phyloP scores from a whole-genome alignment of 2,888 invertebrate species.

The Caenorhabditis wallacei region DNA sequence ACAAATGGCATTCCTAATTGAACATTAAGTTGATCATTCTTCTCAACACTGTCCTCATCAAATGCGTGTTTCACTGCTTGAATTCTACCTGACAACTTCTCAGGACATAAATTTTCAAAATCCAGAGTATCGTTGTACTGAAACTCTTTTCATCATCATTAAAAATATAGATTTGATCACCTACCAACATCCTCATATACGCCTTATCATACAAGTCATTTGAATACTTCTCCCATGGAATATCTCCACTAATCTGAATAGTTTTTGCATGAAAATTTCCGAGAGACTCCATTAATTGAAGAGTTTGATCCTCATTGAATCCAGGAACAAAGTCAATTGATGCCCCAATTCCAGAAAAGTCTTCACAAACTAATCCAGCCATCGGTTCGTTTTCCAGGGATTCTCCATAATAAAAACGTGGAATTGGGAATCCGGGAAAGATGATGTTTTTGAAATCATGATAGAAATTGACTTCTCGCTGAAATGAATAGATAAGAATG shows the following conservation, averaged over 20 bases:
- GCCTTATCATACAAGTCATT: conserved; percentile 47
- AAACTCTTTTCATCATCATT: conserved; percentile 1
- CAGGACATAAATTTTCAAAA: conserved; percentile 46
- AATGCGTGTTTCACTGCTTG: conserved; percentile 41
- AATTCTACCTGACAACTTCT: conserved; percentile 44
- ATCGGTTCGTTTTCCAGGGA: conserved; percentile 39
- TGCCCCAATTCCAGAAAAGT: conserved; percentile 32
- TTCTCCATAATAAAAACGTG: conserved; percentile 50
- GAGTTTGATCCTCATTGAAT: conserved; percentile 36
- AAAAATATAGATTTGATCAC: too few species aligned
- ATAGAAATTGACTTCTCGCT: conserved; percentile 51
- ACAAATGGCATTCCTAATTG: conserved; percentile 47
- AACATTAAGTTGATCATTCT: conserved; percentile 19
- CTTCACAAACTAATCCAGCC: conserved; percentile 56
- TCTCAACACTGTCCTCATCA: conserved; percentile 43
- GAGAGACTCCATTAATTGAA: conserved; percentile 41
- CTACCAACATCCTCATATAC: conserved; percentile 53
- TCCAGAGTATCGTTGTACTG: conserved; percentile 58
- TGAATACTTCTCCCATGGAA: conserved; percentile 39
- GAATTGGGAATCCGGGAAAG: conserved; percentile 54
- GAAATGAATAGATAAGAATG: conserved; percentile 1
- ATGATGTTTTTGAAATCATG: conserved; percentile 22
- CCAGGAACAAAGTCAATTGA: conserved; percentile 57
- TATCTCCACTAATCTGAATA: conserved; percentile 6
- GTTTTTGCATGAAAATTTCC: conserved; percentile 51